A percentile compares a stretch with the other conserved stretches of the same genome.
These are phyloP conservation scores for Apodemia duryi DNA, from an alignment of 2,888 invertebrate genomes.

Conservation along the genomic window DNA sequence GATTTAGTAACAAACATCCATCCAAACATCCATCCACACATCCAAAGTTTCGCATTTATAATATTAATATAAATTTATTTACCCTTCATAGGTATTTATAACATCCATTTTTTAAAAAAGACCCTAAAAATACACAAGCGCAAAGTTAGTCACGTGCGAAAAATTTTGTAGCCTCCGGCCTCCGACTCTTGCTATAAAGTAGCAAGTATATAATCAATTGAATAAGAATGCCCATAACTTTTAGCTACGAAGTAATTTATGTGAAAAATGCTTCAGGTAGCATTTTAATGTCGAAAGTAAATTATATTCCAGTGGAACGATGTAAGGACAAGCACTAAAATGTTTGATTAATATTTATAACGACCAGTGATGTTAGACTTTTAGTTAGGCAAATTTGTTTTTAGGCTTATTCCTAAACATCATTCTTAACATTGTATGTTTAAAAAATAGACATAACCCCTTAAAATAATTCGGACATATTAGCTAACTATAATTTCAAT, in stretches of 20 bases:
- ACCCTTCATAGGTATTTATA: no score
- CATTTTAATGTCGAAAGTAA: slow-evolving; percentile 1
- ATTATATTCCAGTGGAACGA: background rate
- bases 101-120: no score
- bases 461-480: no score
- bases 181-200: background rate
- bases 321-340: background rate
- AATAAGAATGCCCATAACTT: background rate
- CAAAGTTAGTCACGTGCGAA: background rate
- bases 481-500: no score
- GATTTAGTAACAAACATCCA: no score
- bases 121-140: background rate
- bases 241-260: background rate
- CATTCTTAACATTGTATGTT: no score
- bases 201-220: slow-evolving; percentile 2
- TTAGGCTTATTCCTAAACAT: background rate
- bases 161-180: background rate
- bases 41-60: no score
- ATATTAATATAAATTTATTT: no score
- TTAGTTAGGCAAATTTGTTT: background rate
- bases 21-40: no score
- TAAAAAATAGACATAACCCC: no score
- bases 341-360: background rate
- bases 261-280: background rate
- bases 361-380: background rate